phyloP scores from a whole-genome alignment of 1,140 invertebrate genomes.

The Yoshiicerus persimilis region DNA sequence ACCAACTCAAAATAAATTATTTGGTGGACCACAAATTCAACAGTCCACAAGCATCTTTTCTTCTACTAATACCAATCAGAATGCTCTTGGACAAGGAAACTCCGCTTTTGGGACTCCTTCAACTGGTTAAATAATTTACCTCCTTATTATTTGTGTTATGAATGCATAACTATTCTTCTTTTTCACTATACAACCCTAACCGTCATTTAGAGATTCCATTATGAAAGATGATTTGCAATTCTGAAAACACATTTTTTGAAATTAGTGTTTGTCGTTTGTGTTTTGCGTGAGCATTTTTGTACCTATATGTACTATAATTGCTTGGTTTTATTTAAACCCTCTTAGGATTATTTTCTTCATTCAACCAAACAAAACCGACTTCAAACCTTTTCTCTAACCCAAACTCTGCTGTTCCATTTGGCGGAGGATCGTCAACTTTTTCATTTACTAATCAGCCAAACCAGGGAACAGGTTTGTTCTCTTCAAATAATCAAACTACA shows the following conservation, averaged over 20 bases:
- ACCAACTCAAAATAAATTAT: conserved; percentile 54
- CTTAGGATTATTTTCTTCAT: conserved; percentile 17
- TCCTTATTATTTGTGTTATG: too few species aligned
- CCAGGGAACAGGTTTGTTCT: conserved; percentile 28
- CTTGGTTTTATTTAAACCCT: too few species aligned
- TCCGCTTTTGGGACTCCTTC: conserved; percentile 28
- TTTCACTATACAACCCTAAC: too few species aligned
- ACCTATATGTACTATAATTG: too few species aligned
- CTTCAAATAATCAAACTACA: conserved; percentile 27
- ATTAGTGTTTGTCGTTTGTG: too few species aligned
- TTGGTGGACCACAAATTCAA: conserved; percentile 12
- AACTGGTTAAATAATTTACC: not conserved
- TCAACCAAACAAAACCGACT: conserved; percentile 40
- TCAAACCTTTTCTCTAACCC: conserved; percentile 34
- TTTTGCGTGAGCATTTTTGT: too few species aligned
- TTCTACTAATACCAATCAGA: not conserved
- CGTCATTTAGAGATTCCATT: too few species aligned
- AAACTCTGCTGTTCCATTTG: conserved; percentile 15
- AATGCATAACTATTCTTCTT: too few species aligned
- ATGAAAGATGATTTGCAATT: too few species aligned
- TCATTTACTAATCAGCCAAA: conserved; percentile 34
- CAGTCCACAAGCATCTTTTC: conserved; percentile 30
- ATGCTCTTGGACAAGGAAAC: conserved; percentile 33
- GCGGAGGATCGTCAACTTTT: conserved; percentile 4
- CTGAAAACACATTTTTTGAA: too few species aligned